Base-by-base conservation (phyloP, 2,797 vertebrate genomes). In the Phrynocephalus vlangalii region DNA sequence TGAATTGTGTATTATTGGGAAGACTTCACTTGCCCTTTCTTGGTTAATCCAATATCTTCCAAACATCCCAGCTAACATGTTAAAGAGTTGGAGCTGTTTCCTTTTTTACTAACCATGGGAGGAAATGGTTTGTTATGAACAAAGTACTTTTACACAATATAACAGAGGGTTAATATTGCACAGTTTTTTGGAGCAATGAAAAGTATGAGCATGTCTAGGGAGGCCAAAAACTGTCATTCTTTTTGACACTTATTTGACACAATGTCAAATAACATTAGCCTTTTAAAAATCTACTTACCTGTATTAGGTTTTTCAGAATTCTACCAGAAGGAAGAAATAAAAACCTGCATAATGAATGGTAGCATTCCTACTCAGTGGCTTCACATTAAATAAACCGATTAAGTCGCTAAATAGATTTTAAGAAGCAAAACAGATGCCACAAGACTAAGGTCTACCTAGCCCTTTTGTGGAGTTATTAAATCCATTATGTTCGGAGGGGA, bases 91-190 rank as follows among this genome's bases (percentile, higher is more conserved):
- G 24, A 1, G 60, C 13, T 84, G 30, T 88, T 90, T 82, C 79
- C 60, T 52, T 89, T 67, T 86, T 60, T 7, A 33, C 71, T 75
- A 83, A 79, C 92, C 82, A 30, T 78, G 15, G 28, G 84, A 88
- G 90, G 63, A 92, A 85, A 85, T 70, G 83, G 22, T 33, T 38
- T 81, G 86, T 90, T 83, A 90, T 89, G 60, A 82, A 38, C 71
- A 92, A 93, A 90, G 63, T 0, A 68, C 52, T 92, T 88, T 66
- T 89, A 88, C 63, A 81, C 88, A 60, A 77, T 20, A 79, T 77
- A 88, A 81, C 0, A 15, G 79, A 63, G 56, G 18, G 15, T 38
- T 38, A 28, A 81, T 20, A 24, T 67, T 9, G 24, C 79, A 38
- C 63, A 24, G 11, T 7, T 20, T 20, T 20, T 38, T 10, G 24